These are phyloP conservation scores for Petroica traversi DNA, from an alignment of 2,113 vertebrate species.

Conservation along the genomic window DNA sequence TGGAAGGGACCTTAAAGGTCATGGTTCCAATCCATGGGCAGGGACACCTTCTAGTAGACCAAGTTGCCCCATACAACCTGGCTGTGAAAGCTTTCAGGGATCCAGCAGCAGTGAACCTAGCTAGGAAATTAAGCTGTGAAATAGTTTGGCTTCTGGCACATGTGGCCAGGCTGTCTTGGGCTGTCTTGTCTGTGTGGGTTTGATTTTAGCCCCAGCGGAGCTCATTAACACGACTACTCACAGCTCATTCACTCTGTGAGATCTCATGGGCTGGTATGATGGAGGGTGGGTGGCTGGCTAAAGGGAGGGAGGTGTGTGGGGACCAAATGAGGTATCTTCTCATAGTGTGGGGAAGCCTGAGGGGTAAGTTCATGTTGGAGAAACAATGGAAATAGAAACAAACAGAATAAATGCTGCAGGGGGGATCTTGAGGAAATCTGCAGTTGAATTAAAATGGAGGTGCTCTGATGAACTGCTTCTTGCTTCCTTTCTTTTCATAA, in stretches of 20 bases:
- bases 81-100: neutral
- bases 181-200: no score
- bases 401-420: neutral
- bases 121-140: neutral
- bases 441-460: neutral
- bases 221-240: neutral
- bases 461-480: neutral
- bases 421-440: neutral
- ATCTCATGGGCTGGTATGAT: neutral
- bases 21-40: neutral
- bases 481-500: neutral
- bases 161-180: neutral
- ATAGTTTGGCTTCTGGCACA: neutral
- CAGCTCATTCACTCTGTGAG: neutral
- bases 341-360: neutral
- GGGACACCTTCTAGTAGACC: neutral
- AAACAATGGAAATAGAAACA: neutral
- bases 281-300: neutral
- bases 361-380: neutral
- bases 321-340: neutral
- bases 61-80: fast-evolving
- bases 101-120: neutral
- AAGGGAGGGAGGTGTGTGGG: neutral
- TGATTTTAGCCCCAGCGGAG: neutral
- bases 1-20: neutral